Evolutionary conservation across 1,140 invertebrate genomes (phyloP), one percentile per base, ranked within the genome.

Genomic region (Drosophila biarmipes): DNA sequence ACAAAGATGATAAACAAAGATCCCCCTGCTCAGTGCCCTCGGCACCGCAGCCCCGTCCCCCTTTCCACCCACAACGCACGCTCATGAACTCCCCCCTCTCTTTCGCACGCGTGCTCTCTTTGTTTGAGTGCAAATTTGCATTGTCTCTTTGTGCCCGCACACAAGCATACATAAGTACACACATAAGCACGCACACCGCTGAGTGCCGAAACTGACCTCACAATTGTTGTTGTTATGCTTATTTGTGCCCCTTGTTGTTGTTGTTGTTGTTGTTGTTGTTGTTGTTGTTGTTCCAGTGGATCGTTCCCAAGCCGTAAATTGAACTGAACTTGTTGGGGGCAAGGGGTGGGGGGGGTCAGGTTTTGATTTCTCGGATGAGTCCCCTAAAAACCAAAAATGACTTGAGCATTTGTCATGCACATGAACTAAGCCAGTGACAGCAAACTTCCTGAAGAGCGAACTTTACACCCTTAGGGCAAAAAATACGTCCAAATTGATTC

Each of bases 191-290:
- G n/a, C 40, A 57, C 56, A 40, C 31, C 14, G 61, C 54, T 27
- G 53, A 58, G 51, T 68, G 76, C 69, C 55, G 56, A 79, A 79
- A 79, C 24, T 78, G 76, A 79, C 59, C 76, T 73, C 40, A 77
- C 49, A 49, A 51, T 68, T 66, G 61, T 66, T 55, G 57, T 51
- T 51, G 34, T n/a, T 56, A 15, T 15, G 46, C 29, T 57, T 31
- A 51, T 51, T 51, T 51, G 48, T 34, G 11, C 14, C 14, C n/a
- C 11, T 46, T 27, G 45, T n/a, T 46, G 21, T 49, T 49, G 10
- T 49, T 19, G 24, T 49, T 49, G 46, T 49, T 48, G 10, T 49
- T 19, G 24, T 49, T 49, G 46, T 46, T 27, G 45, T n/a, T 46
- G 21, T 49, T 49, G 10, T 49, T 19, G 24, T 49, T 49, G 46